Percentiles rank a stretch among this genome's conserved stretches.
Conservation (phyloP, 2,113 vertebrate genomes). For the Setophaga petechia region DNA sequence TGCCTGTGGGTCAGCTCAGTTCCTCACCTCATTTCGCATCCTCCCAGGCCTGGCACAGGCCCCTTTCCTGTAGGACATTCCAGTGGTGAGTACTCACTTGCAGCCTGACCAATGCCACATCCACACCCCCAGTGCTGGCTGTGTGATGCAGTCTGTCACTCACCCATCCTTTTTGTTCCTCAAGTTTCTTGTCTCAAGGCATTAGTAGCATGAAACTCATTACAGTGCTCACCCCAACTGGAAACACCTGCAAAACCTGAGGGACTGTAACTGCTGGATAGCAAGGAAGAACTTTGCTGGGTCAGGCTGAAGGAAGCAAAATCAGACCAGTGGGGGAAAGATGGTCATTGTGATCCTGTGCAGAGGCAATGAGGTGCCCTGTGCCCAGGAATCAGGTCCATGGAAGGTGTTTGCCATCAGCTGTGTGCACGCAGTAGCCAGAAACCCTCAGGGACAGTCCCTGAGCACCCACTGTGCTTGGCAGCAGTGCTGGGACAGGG, state of each 20-base stretch:
- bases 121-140: neutral
- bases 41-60: neutral
- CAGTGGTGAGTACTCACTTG: neutral
- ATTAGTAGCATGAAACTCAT: neutral
- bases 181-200: neutral
- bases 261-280: neutral
- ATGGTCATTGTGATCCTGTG: neutral
- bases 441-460: no score
- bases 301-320: neutral
- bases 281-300: neutral
- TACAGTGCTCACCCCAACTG: neutral
- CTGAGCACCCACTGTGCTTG: neutral
- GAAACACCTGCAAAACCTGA: neutral
- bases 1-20: neutral
- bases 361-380: neutral
- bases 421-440: neutral
- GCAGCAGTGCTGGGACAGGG: neutral
- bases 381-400: neutral
- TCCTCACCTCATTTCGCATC: neutral
- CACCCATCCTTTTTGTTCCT: neutral
- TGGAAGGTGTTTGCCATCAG: neutral
- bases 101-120: fast-evolving
- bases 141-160: fast-evolving
- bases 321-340: neutral
- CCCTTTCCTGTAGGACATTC: neutral